Evolutionary conservation across 30 jellyfish, hydroid and myxozoan species (phyloP), one percentile per base, ranked within the genome.

Genomic region (Turritopsis rubra): DNA sequence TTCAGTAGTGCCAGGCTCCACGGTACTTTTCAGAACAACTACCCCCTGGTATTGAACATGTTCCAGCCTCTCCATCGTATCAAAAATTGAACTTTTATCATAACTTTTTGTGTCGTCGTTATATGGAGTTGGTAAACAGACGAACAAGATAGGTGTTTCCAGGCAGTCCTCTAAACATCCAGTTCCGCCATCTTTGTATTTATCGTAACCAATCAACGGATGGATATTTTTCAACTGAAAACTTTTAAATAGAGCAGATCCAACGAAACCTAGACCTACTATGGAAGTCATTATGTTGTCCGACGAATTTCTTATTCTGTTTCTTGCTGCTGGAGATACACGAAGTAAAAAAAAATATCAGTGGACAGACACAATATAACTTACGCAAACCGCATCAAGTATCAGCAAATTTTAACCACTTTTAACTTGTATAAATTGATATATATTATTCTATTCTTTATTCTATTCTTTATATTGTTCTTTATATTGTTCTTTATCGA

Each of bases 1-100:
- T 7, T 74, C 82, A 8, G 82, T 74, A 0, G 82, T 74, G 24
- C 82, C 82, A 74, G 82, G 82, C 0, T 74, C 82, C 18, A 74
- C 82, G 13, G 82, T 74, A 23, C 82, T 74, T 23, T 74, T 74
- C 26, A 74, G 18, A 26, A 74, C 82, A 22, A 74, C 82, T 13
- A 74, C 16, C 7, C 82, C 82, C 7, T 26, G 20, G 41, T 74
- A 74, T 23, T 23, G 16, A 74, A 16, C 26, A 74, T 17, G 20
- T 13, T 26, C 65, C 24, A 74, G 0, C 0, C 65, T 74, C 53
- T 74, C 19, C 82, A 74, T 26, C 27, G 82, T 74, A 7, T 74
- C 82, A 26, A 23, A 20, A 8, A 74, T 74, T 8, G 82, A 27
- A 1, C 26, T n/a, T 23, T 74, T 74, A 21, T 29, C 65, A 0